Percentiles rank a stretch among this genome's conserved stretches.
These are phyloP conservation scores for Aleiodes leptofemur DNA, from an alignment of 2,888 invertebrate species.

Conservation along the genomic window DNA sequence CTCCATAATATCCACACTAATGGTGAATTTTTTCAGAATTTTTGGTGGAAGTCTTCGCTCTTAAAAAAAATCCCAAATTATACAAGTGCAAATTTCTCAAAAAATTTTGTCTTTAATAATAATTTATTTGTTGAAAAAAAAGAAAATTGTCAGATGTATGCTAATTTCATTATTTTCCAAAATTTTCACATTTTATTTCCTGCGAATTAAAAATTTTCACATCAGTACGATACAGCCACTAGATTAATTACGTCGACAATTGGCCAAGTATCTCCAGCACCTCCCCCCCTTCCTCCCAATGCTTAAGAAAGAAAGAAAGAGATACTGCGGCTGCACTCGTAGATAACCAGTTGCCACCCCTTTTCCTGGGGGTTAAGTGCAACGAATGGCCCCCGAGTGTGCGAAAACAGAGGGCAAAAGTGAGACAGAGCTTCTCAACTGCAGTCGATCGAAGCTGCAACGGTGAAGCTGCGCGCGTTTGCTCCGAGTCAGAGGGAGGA, in stretches of 20 bases:
- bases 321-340: slow-evolving; percentile 56
- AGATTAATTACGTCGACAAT: slow-evolving; percentile 58
- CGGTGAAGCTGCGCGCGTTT: slow-evolving; percentile 34
- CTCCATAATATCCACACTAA: too few species aligned
- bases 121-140: too few species aligned
- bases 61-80: too few species aligned
- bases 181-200: not conserved
- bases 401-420: slow-evolving; percentile 32
- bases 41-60: too few species aligned
- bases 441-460: slow-evolving; percentile 44
- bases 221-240: slow-evolving; percentile 39
- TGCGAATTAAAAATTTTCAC: slow-evolving; percentile 36
- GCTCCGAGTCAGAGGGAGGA: slow-evolving; percentile 16
- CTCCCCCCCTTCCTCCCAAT: too few species aligned
- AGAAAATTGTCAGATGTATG: too few species aligned
- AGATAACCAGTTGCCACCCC: slow-evolving; percentile 52
- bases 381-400: slow-evolving; percentile 55
- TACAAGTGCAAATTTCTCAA: too few species aligned
- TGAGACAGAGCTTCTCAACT: not conserved
- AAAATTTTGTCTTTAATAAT: too few species aligned
- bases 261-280: slow-evolving; percentile 42
- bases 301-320: slow-evolving; percentile 37
- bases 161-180: too few species aligned
- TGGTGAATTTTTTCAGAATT: too few species aligned
- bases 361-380: slow-evolving; percentile 53